A percentile compares a stretch with the other conserved stretches of the same genome.
Conservation (phyloP, 2,113 vertebrate species). For the Numida meleagris region DNA sequence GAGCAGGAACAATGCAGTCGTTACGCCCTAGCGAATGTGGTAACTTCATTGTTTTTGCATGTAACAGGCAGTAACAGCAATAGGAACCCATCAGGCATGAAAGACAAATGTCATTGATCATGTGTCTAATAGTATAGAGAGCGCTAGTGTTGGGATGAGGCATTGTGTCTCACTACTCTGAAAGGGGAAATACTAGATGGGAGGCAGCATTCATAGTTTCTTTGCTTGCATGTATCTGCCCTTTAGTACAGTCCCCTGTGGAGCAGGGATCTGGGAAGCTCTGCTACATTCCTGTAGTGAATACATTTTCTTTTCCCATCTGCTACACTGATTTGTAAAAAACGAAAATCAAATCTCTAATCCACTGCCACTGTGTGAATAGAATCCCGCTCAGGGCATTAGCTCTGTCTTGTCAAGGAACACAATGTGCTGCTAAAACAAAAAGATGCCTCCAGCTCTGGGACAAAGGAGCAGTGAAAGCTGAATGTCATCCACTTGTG, state of each 20-base stretch:
- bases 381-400: slow-evolving; percentile 15
- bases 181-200: background rate
- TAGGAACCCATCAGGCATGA: background rate
- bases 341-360: slow-evolving; percentile 46
- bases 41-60: background rate
- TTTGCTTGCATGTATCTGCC: background rate
- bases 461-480: slow-evolving; percentile 8
- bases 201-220: slow-evolving; percentile 38
- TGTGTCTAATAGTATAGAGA: background rate
- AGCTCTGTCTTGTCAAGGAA: slow-evolving; percentile 27
- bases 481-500: background rate
- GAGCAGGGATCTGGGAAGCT: background rate
- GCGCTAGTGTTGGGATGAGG: background rate
- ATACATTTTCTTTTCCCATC: slow-evolving; percentile 35
- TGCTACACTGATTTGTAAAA: slow-evolving; percentile 34
- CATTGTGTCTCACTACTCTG: background rate
- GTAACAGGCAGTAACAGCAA: background rate
- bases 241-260: background rate
- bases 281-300: background rate
- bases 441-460: slow-evolving; percentile 26
- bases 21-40: background rate
- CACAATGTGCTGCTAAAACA: slow-evolving; percentile 9
- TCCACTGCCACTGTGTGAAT: slow-evolving; percentile 15
- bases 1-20: background rate
- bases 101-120: background rate